Percentiles rank a stretch among this genome's conserved stretches.
These are phyloP conservation scores for Dolichomitus sp. DNA, from an alignment of 2,888 invertebrate species.

Conservation along the genomic window DNA sequence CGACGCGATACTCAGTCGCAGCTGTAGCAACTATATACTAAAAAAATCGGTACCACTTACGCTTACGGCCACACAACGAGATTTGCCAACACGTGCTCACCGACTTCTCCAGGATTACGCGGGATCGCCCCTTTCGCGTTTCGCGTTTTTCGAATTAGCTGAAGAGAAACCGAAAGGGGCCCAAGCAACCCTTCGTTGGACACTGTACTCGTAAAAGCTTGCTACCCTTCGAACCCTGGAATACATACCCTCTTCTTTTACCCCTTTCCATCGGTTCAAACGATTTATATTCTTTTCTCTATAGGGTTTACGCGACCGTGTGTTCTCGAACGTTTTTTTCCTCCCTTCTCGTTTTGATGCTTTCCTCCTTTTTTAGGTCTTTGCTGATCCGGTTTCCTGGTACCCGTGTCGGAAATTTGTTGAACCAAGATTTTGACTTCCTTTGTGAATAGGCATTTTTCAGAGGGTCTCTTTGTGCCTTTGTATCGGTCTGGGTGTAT, in stretches of 20 bases:
- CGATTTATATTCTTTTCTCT: slow-evolving; percentile 37
- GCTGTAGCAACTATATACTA: slow-evolving; percentile 12
- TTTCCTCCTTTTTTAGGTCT: slow-evolving; percentile 9
- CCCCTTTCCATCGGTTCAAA: slow-evolving; percentile 32
- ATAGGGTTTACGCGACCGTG: slow-evolving; percentile 27
- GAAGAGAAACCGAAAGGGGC: slow-evolving; percentile 37
- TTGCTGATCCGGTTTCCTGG: slow-evolving; percentile 26
- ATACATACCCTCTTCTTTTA: slow-evolving; percentile 21
- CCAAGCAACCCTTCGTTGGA: slow-evolving; percentile 44
- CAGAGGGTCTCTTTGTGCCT: slow-evolving; percentile 44
- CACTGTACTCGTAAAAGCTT: slow-evolving; percentile 51
- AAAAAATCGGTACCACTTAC: slow-evolving; percentile 27
- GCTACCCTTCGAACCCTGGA: slow-evolving; percentile 22
- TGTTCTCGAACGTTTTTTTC: slow-evolving; percentile 3
- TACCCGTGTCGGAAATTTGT: slow-evolving; percentile 46
- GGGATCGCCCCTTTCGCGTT: slow-evolving; percentile 43
- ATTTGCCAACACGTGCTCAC: slow-evolving; percentile 39
- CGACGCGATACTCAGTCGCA: slow-evolving; percentile 22
- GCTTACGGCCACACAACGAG: slow-evolving; percentile 25
- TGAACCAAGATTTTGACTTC: slow-evolving; percentile 59
- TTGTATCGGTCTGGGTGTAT: slow-evolving; percentile 35
- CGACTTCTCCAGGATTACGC: slow-evolving; percentile 67
- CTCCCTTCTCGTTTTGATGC: not conserved
- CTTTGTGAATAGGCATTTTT: slow-evolving; percentile 55
- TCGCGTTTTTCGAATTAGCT: slow-evolving; percentile 63